These are phyloP conservation scores for Speoplatyrhinus poulsoni DNA, from an alignment of 2,113 vertebrate genomes.

Conservation along the genomic window DNA sequence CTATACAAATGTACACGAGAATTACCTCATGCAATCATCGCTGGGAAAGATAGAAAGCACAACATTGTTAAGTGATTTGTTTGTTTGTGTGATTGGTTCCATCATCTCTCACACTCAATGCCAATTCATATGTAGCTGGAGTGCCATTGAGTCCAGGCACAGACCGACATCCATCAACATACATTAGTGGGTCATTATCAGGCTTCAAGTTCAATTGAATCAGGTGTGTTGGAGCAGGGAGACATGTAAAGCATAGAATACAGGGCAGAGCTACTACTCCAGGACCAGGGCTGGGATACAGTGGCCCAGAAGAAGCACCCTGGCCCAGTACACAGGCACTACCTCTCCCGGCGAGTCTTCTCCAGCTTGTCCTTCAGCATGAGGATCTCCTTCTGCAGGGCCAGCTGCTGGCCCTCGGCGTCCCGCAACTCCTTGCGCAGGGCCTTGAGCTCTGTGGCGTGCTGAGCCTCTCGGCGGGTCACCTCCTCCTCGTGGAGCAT, in stretches of 20 bases:
- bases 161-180: too few relatives aligned
- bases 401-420: constrained; percentile 91
- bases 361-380: constrained; percentile 97
- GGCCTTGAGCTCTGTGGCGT: constrained; percentile 87
- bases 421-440: constrained; percentile 93
- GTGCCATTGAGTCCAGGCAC: not conserved
- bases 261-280: too few relatives aligned
- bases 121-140: not conserved
- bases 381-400: constrained; percentile 94
- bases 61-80: not conserved
- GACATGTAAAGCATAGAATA: too few relatives aligned
- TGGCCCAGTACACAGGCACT: not conserved
- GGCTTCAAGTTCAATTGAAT: too few relatives aligned
- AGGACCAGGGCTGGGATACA: too few relatives aligned
- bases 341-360: constrained; percentile 94
- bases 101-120: not conserved
- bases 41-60: constrained; percentile 40
- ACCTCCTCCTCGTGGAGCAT: constrained; percentile 91
- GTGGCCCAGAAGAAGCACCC: too few relatives aligned
- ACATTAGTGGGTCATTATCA: too few relatives aligned
- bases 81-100: not conserved
- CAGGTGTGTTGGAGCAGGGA: too few relatives aligned
- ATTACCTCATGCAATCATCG: constrained; percentile 56
- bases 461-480: constrained; percentile 85
- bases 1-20: constrained; percentile 2